Base-by-base conservation (phyloP, 2,113 vertebrate species). In the Cebidichthys violaceus region DNA sequence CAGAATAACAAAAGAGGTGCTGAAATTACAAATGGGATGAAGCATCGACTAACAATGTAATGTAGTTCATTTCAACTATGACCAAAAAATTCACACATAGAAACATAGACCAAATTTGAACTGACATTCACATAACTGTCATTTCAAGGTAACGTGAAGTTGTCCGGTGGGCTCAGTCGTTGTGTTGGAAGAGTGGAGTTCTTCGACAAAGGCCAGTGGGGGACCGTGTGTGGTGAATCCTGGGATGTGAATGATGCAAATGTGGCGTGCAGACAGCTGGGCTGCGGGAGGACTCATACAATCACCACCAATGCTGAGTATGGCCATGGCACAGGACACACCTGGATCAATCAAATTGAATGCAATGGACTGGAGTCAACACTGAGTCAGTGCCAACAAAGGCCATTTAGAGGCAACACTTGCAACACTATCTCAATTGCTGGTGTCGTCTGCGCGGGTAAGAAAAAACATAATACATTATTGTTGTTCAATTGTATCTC, bases 151-250 rank as follows among this genome's bases (percentile, higher is more conserved):
- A 92, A 81, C 27, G 82, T 92, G n/a, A 92, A 35, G 79, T 71
- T 94, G 77, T 6, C 22, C 0, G 55, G n/a, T 59, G 94, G 92
- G 3, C 8, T 14, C 20, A 83, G 39, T 74, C 77, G 17, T 4
- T 94, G 93, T 31, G 8, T 6, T 39, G 93, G 94, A 65, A 87
- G 85, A 83, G 93, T 93, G 69, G 92, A 94, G 68, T 76, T 72
- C 55, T 90, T 57, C 22, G 47, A 92, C 7, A 71, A 88, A 35
- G 77, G 77, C 81, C 81, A 79, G 41, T 94, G 94, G 94, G 77
- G 88, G 8, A 83, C 65, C 33, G 61, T 94, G 55, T 94, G 93
- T 69, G 75, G 88, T 18, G 85, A 94, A 11, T 27, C 78, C 52
- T 94, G 92, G 92, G 92, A 94, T 65, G 2, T 61, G 0, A 79